Evolutionary conservation across 2,797 vertebrate genomes (phyloP), one percentile per base, ranked within the genome.

Genomic region (Sebastes cheni): DNA sequence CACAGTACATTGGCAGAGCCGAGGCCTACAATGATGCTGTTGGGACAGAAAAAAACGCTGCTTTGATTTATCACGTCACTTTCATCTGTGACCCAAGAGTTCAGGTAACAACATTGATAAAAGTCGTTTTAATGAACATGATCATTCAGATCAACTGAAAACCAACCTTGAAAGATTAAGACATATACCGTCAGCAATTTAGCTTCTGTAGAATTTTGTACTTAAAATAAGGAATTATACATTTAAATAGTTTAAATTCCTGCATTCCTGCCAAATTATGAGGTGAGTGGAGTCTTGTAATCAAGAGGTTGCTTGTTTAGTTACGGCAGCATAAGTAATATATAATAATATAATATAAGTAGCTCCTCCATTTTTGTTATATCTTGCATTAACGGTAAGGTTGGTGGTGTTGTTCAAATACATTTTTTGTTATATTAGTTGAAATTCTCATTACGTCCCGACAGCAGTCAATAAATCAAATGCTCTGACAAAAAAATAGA

Each of bases 131-230:
- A 39, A 46, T 61, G 10, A 55, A 10, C 23, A n/a, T 3, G 6
- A 18, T 14, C 4, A 65, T 10, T 54, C 42, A 20, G 29, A 62
- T 54, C 18, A 34, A 34, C 22, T 60, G 22, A 70, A 55, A 69
- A 36, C 4, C 20, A 1, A 14, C 59, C 18, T 32, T 6, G 1
- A 52, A n/a, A 18, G 0, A 18, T 46, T 0, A 0, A 52, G 6
- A 52, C 50, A 55, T 10, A 10, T 6, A 59, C 25, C 27, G 56
- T 60, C 69, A 60, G 5, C 4, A 4, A n/a, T 29, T 59, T n/a
- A 59, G 16, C 12, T 36, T 68, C 42, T 34, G 39, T 52, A 60
- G 23, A 52, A 59, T 12, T 32, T 11, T 13, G 9, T 52, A 52
- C 42, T 18, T 36, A 13, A 39, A 39, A 4, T 39, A 12, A 39